Evolutionary conservation across 2,888 invertebrate genomes (phyloP).

Genomic region (Macrophya alboannulata): DNA sequence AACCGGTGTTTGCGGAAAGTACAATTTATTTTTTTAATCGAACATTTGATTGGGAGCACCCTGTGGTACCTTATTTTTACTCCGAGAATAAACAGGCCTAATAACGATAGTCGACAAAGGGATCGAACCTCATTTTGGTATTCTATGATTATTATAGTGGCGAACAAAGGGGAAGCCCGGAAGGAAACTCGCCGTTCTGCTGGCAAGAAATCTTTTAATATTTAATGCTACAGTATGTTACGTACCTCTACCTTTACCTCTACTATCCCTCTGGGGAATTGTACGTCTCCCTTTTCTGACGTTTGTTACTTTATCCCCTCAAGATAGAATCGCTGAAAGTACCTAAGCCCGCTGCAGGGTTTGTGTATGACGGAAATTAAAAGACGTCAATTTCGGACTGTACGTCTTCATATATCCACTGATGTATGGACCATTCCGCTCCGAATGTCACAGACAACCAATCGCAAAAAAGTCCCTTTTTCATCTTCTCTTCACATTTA

Average conservation of each 20-base stretch:
- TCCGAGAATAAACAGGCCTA: background rate
- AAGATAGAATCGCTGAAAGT: background rate
- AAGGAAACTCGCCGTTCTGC: conserved; percentile 13
- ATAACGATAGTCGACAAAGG: conserved; percentile 21
- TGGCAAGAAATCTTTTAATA: conserved; percentile 46
- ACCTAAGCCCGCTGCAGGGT: background rate
- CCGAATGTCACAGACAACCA: background rate
- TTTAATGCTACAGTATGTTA: conserved; percentile 46
- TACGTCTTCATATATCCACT: background rate
- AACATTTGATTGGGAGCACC: background rate
- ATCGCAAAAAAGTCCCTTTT: background rate
- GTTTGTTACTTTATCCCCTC: conserved; percentile 23
- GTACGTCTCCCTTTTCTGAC: conserved; percentile 27
- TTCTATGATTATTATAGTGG: conserved; percentile 58
- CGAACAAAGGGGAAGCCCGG: background rate
- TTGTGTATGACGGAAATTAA: background rate
- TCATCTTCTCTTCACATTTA: background rate
- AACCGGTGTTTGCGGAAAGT: background rate
- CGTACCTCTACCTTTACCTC: conserved; percentile 40
- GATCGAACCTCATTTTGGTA: conserved; percentile 53
- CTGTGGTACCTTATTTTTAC: background rate
- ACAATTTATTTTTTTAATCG: background rate
- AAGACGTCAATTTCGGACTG: background rate
- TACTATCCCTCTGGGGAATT: conserved; percentile 47
- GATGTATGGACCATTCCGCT: background rate